Evolutionary conservation across 2,888 invertebrate species (phyloP).

Genomic region (Tortrix viridana): DNA sequence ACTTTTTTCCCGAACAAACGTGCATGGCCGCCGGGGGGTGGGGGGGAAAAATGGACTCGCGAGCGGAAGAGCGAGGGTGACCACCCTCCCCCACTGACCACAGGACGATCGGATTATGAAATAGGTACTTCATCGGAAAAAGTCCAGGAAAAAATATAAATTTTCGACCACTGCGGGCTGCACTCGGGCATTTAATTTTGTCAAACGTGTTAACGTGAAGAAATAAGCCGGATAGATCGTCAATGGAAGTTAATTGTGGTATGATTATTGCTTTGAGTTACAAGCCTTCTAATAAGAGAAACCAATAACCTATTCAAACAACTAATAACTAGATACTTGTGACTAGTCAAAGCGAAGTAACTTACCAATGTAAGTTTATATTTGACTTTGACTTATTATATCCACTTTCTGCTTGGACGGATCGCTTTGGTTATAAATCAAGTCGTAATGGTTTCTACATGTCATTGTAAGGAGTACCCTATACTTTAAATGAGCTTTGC

Average conservation of each 20-base stretch:
- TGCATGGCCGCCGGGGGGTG: slow-evolving; percentile 52
- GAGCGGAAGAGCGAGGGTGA: slow-evolving; percentile 54
- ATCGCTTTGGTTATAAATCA: too few relatives aligned
- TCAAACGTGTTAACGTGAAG: slow-evolving; percentile 14
- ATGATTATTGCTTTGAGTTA: background rate
- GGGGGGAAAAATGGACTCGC: slow-evolving; percentile 65
- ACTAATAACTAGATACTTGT: background rate
- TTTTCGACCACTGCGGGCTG: slow-evolving; percentile 32
- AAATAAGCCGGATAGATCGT: slow-evolving; percentile 13
- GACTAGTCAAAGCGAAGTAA: background rate
- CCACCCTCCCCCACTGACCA: slow-evolving; percentile 61
- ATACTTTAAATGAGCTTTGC: too few relatives aligned
- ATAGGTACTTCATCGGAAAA: slow-evolving; percentile 72
- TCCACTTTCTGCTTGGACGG: too few relatives aligned
- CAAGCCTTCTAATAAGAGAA: slow-evolving; percentile 6
- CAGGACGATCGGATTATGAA: slow-evolving; percentile 75
- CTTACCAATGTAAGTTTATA: slow-evolving; percentile 22
- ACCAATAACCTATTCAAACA: background rate
- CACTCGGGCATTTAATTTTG: slow-evolving; percentile 26
- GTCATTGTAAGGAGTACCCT: too few relatives aligned
- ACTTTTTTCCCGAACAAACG: slow-evolving; percentile 71
- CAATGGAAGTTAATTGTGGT: slow-evolving; percentile 10
- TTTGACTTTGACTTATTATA: slow-evolving; percentile 30
- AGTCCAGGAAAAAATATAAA: slow-evolving; percentile 52
- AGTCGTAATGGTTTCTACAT: too few relatives aligned